These are phyloP conservation scores for Carassius carassius DNA, from an alignment of 2,113 vertebrate species.

Conservation along the genomic window DNA sequence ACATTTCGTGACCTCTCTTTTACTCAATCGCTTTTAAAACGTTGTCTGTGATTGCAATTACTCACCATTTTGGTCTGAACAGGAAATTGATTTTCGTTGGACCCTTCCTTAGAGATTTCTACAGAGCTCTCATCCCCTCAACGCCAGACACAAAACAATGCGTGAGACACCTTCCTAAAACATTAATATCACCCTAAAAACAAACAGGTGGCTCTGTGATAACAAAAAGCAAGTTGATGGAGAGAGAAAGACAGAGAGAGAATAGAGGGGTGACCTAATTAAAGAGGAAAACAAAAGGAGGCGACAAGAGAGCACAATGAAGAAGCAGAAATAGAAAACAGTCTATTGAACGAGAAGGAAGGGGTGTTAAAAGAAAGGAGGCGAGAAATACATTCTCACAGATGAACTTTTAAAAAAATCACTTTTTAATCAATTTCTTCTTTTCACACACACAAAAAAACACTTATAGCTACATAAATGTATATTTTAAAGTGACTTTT, in stretches of 20 bases:
- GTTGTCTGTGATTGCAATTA: constrained; percentile 10
- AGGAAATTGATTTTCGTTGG: constrained; percentile 12
- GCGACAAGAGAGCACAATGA: constrained; percentile 17
- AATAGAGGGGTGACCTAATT: constrained; percentile 35
- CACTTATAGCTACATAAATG: neutral
- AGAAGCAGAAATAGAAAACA: constrained; percentile 40
- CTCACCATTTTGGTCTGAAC: neutral
- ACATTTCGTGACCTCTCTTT: constrained; percentile 22
- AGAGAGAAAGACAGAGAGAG: constrained; percentile 33
- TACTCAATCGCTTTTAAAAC: neutral
- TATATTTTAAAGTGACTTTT: neutral
- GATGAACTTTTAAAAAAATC: neutral
- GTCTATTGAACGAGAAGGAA: constrained; percentile 36
- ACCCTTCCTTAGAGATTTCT: constrained; percentile 7
- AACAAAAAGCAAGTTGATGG: neutral
- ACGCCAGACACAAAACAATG: neutral
- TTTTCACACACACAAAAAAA: neutral
- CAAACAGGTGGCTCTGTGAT: constrained; percentile 43
- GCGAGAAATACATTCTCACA: neutral
- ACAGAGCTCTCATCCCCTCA: neutral
- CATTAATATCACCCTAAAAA: constrained; percentile 43
- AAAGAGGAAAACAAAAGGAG: constrained; percentile 38
- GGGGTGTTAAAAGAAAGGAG: constrained; percentile 35
- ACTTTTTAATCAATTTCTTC: neutral
- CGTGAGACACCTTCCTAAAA: constrained; percentile 22